Evolutionary conservation across 2,888 invertebrate genomes (phyloP).

Genomic region (Podotricha telesiphe): DNA sequence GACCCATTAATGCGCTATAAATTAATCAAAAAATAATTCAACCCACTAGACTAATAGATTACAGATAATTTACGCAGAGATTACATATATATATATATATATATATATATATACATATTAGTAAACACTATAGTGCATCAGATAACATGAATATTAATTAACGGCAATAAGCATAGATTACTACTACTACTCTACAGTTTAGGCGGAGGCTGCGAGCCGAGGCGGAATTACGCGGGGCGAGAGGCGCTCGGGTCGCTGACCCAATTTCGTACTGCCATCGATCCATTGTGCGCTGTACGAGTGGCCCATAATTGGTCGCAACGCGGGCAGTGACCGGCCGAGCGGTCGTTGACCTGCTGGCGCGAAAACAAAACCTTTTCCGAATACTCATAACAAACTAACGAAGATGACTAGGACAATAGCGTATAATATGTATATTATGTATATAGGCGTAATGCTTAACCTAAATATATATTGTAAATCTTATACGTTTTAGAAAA

Average conservation of each 20-base stretch:
- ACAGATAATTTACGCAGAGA: background rate
- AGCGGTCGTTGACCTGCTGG: slow-evolving; percentile 73
- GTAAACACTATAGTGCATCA: background rate
- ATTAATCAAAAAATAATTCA: background rate
- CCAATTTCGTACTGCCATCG: slow-evolving; percentile 82
- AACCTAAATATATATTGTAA: background rate
- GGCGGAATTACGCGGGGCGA: slow-evolving; percentile 54
- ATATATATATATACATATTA: background rate
- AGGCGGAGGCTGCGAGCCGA: slow-evolving; percentile 48
- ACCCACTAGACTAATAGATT: background rate
- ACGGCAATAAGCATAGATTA: slow-evolving; percentile 19
- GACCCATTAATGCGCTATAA: background rate
- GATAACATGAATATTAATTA: slow-evolving; percentile 39
- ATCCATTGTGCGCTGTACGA: slow-evolving; percentile 83
- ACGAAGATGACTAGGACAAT: slow-evolving; percentile 30
- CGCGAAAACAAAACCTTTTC: slow-evolving; percentile 80
- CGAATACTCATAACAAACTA: slow-evolving; percentile 51
- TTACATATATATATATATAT: background rate
- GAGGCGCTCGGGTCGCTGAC: slow-evolving; percentile 68
- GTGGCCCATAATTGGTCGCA: slow-evolving; percentile 84
- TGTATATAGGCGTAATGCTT: background rate
- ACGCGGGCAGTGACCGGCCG: slow-evolving; percentile 81
- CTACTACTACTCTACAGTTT: slow-evolving; percentile 23
- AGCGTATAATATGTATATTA: slow-evolving; percentile 30
- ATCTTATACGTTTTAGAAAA: background rate